A percentile compares a stretch with the other conserved stretches of the same genome.
Conservation (phyloP, 2,888 invertebrate genomes). For the Nowickia ferox region DNA sequence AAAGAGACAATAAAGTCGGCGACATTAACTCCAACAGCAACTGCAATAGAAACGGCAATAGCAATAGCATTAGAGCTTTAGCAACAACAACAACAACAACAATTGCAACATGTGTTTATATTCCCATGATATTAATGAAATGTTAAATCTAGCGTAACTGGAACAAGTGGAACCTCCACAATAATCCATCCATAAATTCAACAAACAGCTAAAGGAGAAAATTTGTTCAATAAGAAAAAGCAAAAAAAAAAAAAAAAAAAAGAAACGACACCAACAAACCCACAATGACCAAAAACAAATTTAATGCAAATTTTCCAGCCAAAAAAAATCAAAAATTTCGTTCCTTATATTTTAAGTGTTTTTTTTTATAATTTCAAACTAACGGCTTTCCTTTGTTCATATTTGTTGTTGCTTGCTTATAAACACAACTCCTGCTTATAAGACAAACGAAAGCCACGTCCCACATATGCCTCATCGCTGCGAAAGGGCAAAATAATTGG, state of each 20-base stretch:
- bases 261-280: constrained; percentile 41
- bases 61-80: neutral
- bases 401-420: constrained; percentile 63
- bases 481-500: constrained; percentile 89
- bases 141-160: constrained; percentile 74
- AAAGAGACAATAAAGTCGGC: constrained; percentile 10
- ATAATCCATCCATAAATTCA: constrained; percentile 72
- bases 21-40: constrained; percentile 42
- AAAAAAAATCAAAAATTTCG: constrained; percentile 15
- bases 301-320: constrained; percentile 69
- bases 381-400: constrained; percentile 37
- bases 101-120: constrained; percentile 63
- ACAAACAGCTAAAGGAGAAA: constrained; percentile 59
- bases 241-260: neutral
- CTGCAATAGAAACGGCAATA: constrained; percentile 17
- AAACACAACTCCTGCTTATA: constrained; percentile 88
- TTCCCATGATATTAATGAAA: constrained; percentile 72
- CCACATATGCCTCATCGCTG: constrained; percentile 87
- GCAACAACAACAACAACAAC: constrained; percentile 3
- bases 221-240: neutral
- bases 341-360: constrained; percentile 9
- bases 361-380: constrained; percentile 6
- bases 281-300: constrained; percentile 72
- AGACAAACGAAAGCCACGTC: constrained; percentile 88
- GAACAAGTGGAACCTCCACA: constrained; percentile 71